Base-by-base conservation (phyloP, 2,888 invertebrate genomes). In the Leucoptera coffeella region DNA sequence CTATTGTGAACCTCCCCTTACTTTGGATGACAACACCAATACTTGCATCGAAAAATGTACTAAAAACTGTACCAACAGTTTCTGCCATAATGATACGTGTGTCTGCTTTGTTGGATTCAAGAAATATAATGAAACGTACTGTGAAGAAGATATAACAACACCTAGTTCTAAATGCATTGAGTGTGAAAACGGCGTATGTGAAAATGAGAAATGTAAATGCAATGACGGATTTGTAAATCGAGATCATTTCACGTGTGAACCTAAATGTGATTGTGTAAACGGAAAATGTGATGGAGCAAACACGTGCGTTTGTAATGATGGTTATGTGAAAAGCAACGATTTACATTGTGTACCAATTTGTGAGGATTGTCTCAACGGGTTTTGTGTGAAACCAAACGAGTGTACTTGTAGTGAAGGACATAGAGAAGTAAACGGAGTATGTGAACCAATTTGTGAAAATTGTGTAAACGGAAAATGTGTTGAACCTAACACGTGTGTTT, bases 401-500 rank as follows among this genome's bases (percentile, higher is more conserved):
- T n/a, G n/a, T n/a, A n/a, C n/a, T n/a, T n/a, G n/a, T n/a, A n/a
- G n/a, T n/a, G n/a, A n/a, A n/a, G 46, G 43, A 6, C 48, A 44
- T 24, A 23, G 22, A 15, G 25, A 23, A 14, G 13, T 15, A 13
- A 23, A 7, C 9, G 7, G 17, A 15, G 4, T 20, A 13, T 38
- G 38, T 28, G 23, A 30, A 20, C 38, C 38, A 21, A 27, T 21
- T 14, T 35, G 30, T 34, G 35, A 40, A 2, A 15, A 26, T 4
- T 44, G 41, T 29, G 41, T 39, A 3, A 74, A 76, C 34, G 80
- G 79, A 13, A 56, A 59, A 23, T 82, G 81, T 40, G 64, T 71
- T 0, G 73, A 71, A 0, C 78, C 80, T 0, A 75, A 77, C 24
- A 50, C 61, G 2, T 82, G 82, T 43, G 57, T 46, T 14, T 82